Conservation (phyloP, 2,888 invertebrate species). For the Acanthoscelides obtectus region DNA sequence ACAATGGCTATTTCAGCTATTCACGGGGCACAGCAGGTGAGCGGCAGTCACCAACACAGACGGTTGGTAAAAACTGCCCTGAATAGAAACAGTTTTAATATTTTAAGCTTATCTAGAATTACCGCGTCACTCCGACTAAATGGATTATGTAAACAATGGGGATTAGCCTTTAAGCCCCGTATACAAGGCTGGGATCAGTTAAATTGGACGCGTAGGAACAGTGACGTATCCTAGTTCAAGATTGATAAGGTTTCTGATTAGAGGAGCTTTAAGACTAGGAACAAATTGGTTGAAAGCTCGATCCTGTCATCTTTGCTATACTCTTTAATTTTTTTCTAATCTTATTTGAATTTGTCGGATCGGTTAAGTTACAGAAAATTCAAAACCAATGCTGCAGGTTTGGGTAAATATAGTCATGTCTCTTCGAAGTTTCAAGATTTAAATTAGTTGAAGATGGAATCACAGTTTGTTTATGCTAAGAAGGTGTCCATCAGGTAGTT, state of each 20-base stretch:
- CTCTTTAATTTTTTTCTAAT: too few relatives aligned
- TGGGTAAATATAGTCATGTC: too few relatives aligned
- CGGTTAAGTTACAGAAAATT: too few relatives aligned
- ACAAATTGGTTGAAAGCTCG: too few relatives aligned
- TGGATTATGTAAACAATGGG: not conserved
- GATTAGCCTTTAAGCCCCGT: not conserved
- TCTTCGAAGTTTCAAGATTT: too few relatives aligned
- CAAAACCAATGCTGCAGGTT: too few relatives aligned
- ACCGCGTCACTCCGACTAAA: not conserved
- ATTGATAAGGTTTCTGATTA: not conserved
- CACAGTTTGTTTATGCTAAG: too few relatives aligned
- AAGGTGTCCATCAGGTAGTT: too few relatives aligned
- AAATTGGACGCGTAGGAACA: not conserved
- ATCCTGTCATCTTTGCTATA: too few relatives aligned
- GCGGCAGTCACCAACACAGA: not conserved
- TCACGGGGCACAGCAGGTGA: not conserved
- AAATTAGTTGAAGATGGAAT: too few relatives aligned
- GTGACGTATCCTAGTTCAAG: not conserved
- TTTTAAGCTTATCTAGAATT: slow-evolving; percentile 9
- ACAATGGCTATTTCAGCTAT: not conserved
- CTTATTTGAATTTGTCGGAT: too few relatives aligned
- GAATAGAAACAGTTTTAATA: slow-evolving; percentile 2
- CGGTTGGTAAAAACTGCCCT: not conserved
- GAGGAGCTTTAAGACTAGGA: too few relatives aligned
- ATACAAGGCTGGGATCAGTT: not conserved